Conservation (phyloP, 2,888 invertebrate genomes). For the Callyntrura guangdongensis region DNA sequence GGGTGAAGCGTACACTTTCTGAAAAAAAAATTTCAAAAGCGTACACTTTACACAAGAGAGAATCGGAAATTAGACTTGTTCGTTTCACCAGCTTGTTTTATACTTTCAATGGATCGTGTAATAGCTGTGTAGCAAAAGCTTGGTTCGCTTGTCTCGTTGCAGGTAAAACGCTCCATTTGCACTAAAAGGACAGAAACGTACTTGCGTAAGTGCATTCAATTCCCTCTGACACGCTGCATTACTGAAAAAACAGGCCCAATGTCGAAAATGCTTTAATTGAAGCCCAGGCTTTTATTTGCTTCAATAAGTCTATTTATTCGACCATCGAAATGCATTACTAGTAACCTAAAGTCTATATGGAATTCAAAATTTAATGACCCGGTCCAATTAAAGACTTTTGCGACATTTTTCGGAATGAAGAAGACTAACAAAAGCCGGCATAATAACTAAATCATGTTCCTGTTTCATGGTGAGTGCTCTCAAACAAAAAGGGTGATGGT, state of each 20-base stretch:
- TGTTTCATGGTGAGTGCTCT: neutral
- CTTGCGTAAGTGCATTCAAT: neutral
- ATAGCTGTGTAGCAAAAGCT: too few species aligned
- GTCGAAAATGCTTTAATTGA: too few species aligned
- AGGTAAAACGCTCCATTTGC: neutral
- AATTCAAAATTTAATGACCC: too few species aligned
- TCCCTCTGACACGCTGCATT: neutral
- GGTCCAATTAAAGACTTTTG: neutral
- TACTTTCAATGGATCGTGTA: too few species aligned
- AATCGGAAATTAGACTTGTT: conserved; percentile 21
- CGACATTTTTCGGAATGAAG: neutral
- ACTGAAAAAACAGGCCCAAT: too few species aligned
- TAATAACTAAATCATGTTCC: neutral
- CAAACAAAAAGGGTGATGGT: conserved; percentile 18
- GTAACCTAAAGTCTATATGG: too few species aligned
- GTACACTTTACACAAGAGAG: neutral
- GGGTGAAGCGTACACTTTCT: conserved; percentile 98
- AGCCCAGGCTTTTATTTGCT: too few species aligned
- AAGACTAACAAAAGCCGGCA: neutral
- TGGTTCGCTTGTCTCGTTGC: too few species aligned
- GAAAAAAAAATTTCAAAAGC: conserved; percentile 79
- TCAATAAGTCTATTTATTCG: too few species aligned
- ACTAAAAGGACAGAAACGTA: neutral
- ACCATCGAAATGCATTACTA: too few species aligned
- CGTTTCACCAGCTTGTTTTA: neutral